Conservation (phyloP, 2,113 vertebrate species). For the Chaenogobius annularis region DNA sequence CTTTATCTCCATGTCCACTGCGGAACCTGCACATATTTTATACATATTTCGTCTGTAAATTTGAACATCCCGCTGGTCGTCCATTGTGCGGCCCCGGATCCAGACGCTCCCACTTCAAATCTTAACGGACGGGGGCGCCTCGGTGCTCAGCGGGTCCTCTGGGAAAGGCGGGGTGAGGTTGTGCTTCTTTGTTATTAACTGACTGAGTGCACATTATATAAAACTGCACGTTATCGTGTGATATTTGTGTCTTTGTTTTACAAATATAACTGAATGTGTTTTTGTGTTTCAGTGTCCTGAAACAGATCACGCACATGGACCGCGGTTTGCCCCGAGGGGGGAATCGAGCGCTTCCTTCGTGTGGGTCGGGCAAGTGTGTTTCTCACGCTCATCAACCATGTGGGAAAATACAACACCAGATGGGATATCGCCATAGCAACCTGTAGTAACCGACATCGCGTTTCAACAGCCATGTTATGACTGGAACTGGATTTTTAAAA, state of each 20-base stretch:
- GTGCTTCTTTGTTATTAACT: neutral
- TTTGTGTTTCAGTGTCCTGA: neutral
- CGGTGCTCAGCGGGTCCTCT: neutral
- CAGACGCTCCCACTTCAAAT: constrained; percentile 18
- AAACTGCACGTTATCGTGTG: neutral
- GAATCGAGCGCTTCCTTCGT: constrained; percentile 31
- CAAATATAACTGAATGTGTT: neutral
- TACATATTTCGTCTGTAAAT: constrained; percentile 54
- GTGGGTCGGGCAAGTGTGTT: neutral
- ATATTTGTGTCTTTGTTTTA: neutral
- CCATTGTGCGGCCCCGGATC: constrained; percentile 48
- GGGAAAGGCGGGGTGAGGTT: constrained; percentile 1
- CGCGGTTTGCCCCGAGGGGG: accelerated
- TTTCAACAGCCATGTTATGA: too few relatives aligned
- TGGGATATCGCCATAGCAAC: too few relatives aligned
- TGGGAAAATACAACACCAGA: too few relatives aligned
- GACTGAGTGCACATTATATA: neutral
- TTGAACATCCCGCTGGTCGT: constrained; percentile 77
- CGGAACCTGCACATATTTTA: constrained; percentile 66
- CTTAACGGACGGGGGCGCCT: constrained; percentile 19
- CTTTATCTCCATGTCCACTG: constrained; percentile 80
- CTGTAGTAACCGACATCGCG: too few relatives aligned
- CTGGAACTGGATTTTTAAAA: too few relatives aligned
- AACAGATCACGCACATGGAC: neutral
- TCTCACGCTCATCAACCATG: too few relatives aligned